These are phyloP conservation scores for Apotomis turbidana DNA, from an alignment of 2,888 invertebrate species.

Conservation along the genomic window DNA sequence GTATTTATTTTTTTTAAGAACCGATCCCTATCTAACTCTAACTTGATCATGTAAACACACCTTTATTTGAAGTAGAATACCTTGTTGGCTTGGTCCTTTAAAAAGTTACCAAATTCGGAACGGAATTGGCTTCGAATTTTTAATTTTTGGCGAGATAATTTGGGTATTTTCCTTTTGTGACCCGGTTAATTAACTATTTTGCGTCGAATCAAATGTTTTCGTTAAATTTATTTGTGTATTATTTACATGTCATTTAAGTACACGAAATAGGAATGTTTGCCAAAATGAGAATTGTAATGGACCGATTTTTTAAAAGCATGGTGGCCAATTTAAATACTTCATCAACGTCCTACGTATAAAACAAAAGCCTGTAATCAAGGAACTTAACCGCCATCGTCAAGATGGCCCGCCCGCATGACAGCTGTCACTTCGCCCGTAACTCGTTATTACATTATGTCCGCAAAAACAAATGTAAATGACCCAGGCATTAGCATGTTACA, in stretches of 20 bases:
- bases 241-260: too few species aligned
- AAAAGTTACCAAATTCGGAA: constrained; percentile 17
- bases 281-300: too few species aligned
- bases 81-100: constrained; percentile 1
- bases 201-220: neutral
- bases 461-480: constrained; percentile 51
- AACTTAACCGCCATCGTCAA: constrained; percentile 30
- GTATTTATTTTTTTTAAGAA: too few species aligned
- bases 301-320: neutral
- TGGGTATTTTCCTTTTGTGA: constrained; percentile 15
- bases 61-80: constrained; percentile 2
- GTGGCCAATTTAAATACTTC: neutral
- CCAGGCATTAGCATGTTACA: constrained; percentile 54
- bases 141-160: constrained; percentile 39
- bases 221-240: neutral
- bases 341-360: neutral
- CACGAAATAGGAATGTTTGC: too few species aligned
- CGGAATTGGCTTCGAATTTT: constrained; percentile 32
- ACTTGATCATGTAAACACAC: constrained; percentile 2
- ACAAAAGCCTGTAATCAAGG: constrained; percentile 24
- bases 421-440: constrained; percentile 56
- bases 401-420: constrained; percentile 59
- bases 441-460: constrained; percentile 43
- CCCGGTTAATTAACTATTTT: constrained; percentile 8
- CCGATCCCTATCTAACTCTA: too few species aligned